Base-by-base conservation (phyloP, 2,888 invertebrate genomes). In the Halocaridina rubra region DNA sequence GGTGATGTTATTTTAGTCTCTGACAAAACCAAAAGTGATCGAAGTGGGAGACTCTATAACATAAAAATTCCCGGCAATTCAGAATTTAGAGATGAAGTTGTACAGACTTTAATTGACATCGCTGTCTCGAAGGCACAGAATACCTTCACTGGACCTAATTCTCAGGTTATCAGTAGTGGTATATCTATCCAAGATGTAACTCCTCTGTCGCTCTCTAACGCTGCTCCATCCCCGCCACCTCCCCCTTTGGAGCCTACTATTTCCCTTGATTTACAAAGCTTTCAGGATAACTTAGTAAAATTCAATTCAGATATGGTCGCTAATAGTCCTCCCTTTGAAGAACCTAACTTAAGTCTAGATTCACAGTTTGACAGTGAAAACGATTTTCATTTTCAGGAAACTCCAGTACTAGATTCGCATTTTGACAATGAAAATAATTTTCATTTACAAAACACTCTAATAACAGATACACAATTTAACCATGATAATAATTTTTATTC, bases 1-100 rank as follows among this genome's bases (percentile, higher is more conserved):
- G 82, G 77, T 27, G 82, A 82, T 19, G 53, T 82, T 29, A 46
- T 82, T 46, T 57, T 82, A 69, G 77, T 82, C 24, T 64, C 64
- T 24, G 57, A 53, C 24, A 27, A 77, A 13, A 32, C 22, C 33
- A 29, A 39, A 10, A 16, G 53, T 8, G 30, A 53, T 4, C 39
- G 33, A n/a, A 29, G 7, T 0, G 80, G 76, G n/a, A n/a, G 69
- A 29, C 69, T 71, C 27, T 27, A 32, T 19, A 80, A 80, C 32
- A 61, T 85, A 1, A 64, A 59, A 61, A 53, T 85, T 3, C 85
- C 81, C n/a, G 76, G 75, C 24, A 67, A 59, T 30, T 71, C 85
- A 1, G 57, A 33, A 3, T 85, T 72, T 81, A 59, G 69, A 16
- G 81, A 85, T 22, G 77, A 77, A n/a, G 81, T 85, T 0, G 29